Evolutionary conservation across 2,888 invertebrate species (phyloP), one percentile per base, ranked within the genome.

Genomic region (Odontomyia ornata): DNA sequence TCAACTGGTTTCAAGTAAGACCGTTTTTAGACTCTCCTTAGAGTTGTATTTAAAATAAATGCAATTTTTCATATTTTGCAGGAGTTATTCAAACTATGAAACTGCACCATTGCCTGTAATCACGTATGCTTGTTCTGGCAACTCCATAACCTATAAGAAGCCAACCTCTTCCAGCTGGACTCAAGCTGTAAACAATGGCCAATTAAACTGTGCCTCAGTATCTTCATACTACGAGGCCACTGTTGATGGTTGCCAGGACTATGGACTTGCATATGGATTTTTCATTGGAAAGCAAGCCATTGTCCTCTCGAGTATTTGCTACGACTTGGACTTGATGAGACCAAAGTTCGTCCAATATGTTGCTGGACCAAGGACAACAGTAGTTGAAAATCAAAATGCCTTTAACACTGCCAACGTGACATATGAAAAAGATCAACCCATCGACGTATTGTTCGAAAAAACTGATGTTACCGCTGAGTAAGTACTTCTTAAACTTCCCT

Each of bases 201-300:
- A 13, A n/a, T 2, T 72, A 25, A 0, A 52, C 3, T 72, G 71
- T 56, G 4, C 3, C n/a, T 9, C 52, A 13, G 15, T 3, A 0
- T 56, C 56, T 0, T 9, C 30, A 18, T 72, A 18, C 28, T 72
- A 56, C 18, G 71, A 72, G 28, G 56, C 25, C 15, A 56, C 13
- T n/a, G n/a, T 72, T 13, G 28, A 36, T n/a, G 3, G 15, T 13
- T 72, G 71, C 25, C 4, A 25, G 9, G n/a, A 7, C 56, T 72
- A 72, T 25, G 71, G 71, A 1, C 25, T 72, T 9, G 71, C 56
- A 15, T 72, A 72, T 27, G 71, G 71, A 18, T 56, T 72, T 28
- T 52, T 52, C 21, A n/a, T 72, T n/a, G 71, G 4, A 27, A 52
- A 72, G 52, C 23, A 23, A 21, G 9, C 71, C 5, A 27, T 72